Base-by-base conservation (phyloP, 1,140 invertebrate species). In the Drosophila fuyamai region DNA sequence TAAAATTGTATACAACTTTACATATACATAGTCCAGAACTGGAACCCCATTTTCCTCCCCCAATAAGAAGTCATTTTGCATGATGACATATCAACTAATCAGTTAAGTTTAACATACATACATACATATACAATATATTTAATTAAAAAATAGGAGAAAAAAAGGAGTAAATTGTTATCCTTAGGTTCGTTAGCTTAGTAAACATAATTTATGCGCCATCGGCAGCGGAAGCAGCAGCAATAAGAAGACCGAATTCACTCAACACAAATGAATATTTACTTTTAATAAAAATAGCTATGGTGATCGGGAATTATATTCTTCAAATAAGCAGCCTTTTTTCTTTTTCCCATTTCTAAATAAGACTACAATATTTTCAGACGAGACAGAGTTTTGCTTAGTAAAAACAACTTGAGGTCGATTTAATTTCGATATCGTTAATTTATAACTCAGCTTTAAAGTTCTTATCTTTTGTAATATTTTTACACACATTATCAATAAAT, bases 131-230 rank as follows among this genome's bases (percentile, higher is more conserved):
- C 53, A 80, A 47, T 18, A 53, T 59, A 38, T 67, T 67, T 38
- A 43, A 56, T 57, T 54, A 32, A 70, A 58, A 59, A 54, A 8
- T 48, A 68, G 23, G 40, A 48, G 43, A 38, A 66, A 51, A 53
- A 58, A 53, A 63, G 46, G 56, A 70, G 36, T 67, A 56, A 48
- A 56, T 62, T 77, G 48, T 79, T 63, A 54, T 83, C 55, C 76
- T 76, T 76, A 76, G 73, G 73, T 56, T 60, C 46, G 53, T 78
- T 85, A 84, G 68, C 68, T 84, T 74, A 77, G 46, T 60, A 57
- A 72, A 70, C 35, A 73, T 56, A 57, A 62, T 66, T 44, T 68
- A 27, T 50, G 48, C 48, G 27, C 48, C 48, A 50, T 27, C 48
- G 48, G 48, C 48, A 32, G 27, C 48, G 48, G 48, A 50, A 50